phyloP scores from a whole-genome alignment of 23 tunicate genomes.

The Oikopleura dioica region DNA sequence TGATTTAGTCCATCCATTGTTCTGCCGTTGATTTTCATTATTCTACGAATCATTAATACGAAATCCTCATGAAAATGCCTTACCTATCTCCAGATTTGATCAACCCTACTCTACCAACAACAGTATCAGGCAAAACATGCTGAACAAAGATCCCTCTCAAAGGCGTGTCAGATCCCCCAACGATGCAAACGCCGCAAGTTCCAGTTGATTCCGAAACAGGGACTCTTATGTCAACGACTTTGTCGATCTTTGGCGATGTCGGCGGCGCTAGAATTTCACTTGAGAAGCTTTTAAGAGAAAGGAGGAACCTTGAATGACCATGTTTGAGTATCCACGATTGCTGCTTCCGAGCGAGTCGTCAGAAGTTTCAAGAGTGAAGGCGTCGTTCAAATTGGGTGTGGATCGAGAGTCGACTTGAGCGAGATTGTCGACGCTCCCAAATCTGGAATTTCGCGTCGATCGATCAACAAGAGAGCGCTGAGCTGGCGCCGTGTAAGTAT shows the following conservation, averaged over 20 bases:
- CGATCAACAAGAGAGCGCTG: not conserved
- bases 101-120: constrained; percentile 35
- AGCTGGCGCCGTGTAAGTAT: not conserved
- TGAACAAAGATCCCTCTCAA: constrained; percentile 36
- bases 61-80: too few species aligned
- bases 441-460: not conserved
- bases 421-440: not conserved
- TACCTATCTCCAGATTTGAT: constrained; percentile 35
- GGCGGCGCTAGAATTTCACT: too few species aligned
- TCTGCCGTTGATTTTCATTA: constrained; percentile 23
- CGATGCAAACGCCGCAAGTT: constrained; percentile 38
- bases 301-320: not conserved
- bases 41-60: too few species aligned
- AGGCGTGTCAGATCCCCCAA: constrained; percentile 78
- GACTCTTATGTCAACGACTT: not conserved
- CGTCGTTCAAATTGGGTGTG: not conserved
- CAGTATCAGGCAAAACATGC: constrained; percentile 18
- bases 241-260: too few species aligned
- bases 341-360: not conserved
- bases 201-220: constrained; percentile 24
- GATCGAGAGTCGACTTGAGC: not conserved
- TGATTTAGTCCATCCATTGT: not conserved
- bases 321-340: not conserved
- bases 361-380: not conserved
- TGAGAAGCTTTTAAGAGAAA: not conserved